These are phyloP conservation scores for Daphoenositta chrysoptera DNA, from an alignment of 2,113 vertebrate genomes.

Conservation along the genomic window DNA sequence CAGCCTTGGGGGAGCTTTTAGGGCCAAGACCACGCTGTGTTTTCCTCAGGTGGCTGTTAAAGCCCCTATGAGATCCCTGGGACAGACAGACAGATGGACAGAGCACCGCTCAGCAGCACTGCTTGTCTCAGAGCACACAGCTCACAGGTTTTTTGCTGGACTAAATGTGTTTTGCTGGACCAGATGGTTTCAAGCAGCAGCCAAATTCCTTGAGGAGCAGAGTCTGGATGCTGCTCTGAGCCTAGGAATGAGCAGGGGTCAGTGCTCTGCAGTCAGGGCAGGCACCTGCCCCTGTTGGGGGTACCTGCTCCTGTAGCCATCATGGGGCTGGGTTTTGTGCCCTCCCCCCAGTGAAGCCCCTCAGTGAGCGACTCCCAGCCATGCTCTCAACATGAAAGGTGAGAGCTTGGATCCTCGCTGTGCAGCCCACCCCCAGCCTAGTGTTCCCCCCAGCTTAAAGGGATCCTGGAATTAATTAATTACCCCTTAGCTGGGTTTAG, in stretches of 20 bases:
- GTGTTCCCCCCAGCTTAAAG: neutral
- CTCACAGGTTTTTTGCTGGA: neutral
- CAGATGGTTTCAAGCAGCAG: neutral
- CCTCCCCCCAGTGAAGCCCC: neutral
- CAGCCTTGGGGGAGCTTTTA: neutral
- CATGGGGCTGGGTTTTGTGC: neutral
- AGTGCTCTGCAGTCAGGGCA: neutral
- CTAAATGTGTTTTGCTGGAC: neutral
- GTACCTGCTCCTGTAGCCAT: neutral
- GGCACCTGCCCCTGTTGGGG: neutral
- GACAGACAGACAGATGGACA: neutral
- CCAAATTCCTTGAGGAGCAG: neutral
- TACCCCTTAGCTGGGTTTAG: neutral
- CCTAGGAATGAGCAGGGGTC: neutral
- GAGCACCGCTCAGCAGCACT: accelerated
- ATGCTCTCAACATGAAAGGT: neutral
- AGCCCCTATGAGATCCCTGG: neutral
- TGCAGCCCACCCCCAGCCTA: neutral
- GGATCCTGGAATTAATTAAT: neutral
- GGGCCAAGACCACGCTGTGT: neutral
- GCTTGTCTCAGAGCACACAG: neutral
- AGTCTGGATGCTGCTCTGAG: neutral
- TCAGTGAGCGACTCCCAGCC: accelerated
- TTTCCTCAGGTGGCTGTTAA: neutral
- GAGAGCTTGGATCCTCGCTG: accelerated